phyloP scores from a whole-genome alignment of 2,113 vertebrate species.

The Dicerorhinus sumatrensis region DNA sequence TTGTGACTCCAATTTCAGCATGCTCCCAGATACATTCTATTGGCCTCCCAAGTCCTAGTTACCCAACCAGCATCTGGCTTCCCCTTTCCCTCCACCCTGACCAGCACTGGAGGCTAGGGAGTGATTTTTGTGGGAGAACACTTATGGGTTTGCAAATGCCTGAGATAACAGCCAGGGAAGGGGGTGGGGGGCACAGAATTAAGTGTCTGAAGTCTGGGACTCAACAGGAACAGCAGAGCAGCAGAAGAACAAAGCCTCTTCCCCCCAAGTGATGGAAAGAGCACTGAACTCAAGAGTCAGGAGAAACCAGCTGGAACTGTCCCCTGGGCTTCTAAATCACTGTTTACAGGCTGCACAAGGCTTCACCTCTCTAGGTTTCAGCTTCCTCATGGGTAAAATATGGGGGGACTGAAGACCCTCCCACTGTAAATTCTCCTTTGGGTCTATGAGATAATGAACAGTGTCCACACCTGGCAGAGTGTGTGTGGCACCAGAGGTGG shows the following conservation, averaged over 20 bases:
- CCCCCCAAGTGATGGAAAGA: not conserved
- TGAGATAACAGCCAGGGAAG: not conserved
- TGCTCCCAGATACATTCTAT: not conserved
- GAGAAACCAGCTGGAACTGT: not conserved
- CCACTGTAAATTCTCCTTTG: not conserved
- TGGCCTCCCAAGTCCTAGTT: not conserved
- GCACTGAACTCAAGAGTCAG: not conserved
- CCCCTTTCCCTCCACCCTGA: not conserved
- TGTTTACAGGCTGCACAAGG: not conserved
- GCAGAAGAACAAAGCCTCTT: not conserved
- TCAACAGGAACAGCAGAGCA: not conserved
- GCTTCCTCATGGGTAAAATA: not conserved
- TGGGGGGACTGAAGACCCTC: not conserved
- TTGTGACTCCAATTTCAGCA: not conserved
- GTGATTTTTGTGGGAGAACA: not conserved
- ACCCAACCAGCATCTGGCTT: not conserved
- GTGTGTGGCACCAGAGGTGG: not conserved
- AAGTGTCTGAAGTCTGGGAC: not conserved
- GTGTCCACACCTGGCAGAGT: not conserved
- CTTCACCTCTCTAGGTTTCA: not conserved
- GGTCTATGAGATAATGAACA: not conserved
- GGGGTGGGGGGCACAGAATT: not conserved
- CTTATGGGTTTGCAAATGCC: not conserved
- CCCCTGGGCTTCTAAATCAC: not conserved
- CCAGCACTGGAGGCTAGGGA: not conserved